Percentiles rank a stretch among this genome's conserved stretches.
These are phyloP conservation scores for Bembecia ichneumoniformis DNA, from an alignment of 2,888 invertebrate species.

Conservation along the genomic window DNA sequence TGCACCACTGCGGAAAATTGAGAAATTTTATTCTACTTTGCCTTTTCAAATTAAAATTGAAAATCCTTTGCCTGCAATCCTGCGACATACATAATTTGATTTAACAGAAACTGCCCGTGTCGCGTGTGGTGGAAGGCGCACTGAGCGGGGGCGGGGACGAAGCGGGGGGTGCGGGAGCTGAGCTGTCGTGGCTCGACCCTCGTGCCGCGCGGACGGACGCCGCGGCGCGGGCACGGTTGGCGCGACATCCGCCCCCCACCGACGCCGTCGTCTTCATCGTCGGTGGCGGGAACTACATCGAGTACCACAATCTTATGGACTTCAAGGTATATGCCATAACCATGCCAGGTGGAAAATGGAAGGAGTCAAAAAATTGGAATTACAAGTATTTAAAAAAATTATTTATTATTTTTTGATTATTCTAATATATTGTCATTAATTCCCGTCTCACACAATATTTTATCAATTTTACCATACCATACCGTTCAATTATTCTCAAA, in stretches of 20 bases:
- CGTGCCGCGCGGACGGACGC: constrained; percentile 85
- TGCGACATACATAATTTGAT: too few relatives aligned
- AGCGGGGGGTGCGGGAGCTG: constrained; percentile 90
- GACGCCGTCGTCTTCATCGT: constrained; percentile 93
- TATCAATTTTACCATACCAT: too few relatives aligned
- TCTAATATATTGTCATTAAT: too few relatives aligned
- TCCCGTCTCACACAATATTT: too few relatives aligned
- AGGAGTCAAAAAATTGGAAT: too few relatives aligned
- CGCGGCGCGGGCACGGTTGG: constrained; percentile 72
- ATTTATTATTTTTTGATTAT: too few relatives aligned
- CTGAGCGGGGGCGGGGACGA: constrained; percentile 83
- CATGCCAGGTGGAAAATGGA: constrained; percentile 14
- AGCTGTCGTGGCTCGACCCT: constrained; percentile 95
- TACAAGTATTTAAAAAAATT: too few relatives aligned
- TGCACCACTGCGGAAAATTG: too few relatives aligned
- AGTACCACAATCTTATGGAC: constrained; percentile 98
- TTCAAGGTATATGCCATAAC: constrained; percentile 81
- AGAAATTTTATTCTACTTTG: too few relatives aligned
- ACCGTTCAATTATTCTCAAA: too few relatives aligned
- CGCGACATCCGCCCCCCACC: constrained; percentile 78
- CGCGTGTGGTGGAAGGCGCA: constrained; percentile 87
- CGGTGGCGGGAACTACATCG: constrained; percentile 98
- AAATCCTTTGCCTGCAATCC: too few relatives aligned
- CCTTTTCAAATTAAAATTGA: too few relatives aligned
- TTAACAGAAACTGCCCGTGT: constrained; percentile 90